A percentile compares a stretch with the other conserved stretches of the same genome.
These are phyloP conservation scores for Galeruca laticollis DNA, from an alignment of 2,888 invertebrate genomes.

Conservation along the genomic window DNA sequence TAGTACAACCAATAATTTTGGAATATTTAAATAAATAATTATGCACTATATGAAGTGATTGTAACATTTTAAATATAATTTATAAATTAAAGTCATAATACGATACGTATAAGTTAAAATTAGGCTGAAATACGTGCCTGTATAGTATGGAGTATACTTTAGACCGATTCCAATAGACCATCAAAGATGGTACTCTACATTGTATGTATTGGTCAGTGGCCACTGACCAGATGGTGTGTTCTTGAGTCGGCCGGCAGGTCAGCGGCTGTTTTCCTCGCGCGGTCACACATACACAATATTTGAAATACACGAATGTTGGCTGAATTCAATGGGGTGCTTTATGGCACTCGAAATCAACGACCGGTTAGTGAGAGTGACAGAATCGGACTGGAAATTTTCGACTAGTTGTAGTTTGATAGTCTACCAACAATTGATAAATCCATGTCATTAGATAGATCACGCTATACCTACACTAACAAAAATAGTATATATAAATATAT, in stretches of 20 bases:
- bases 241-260: slow-evolving; percentile 5
- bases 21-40: no score
- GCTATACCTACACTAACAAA: no score
- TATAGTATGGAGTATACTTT: slow-evolving; percentile 58
- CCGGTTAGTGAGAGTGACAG: slow-evolving; percentile 48
- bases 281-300: slow-evolving; percentile 12
- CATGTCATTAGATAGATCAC: no score
- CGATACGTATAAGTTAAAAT: not conserved
- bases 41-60: no score
- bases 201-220: slow-evolving; percentile 44
- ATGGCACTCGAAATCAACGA: slow-evolving; percentile 62
- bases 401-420: not conserved
- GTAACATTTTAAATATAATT: not conserved
- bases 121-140: not conserved
- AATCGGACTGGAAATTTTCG: slow-evolving; percentile 11
- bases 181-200: slow-evolving; percentile 44
- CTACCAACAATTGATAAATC: no score
- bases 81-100: not conserved
- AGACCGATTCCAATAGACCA: slow-evolving; percentile 59
- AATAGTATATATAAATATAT: no score
- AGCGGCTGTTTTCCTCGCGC: slow-evolving; percentile 2
- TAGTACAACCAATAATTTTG: no score
- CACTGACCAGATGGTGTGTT: slow-evolving; percentile 42
- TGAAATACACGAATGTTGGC: slow-evolving; percentile 52
- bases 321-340: slow-evolving; percentile 61